These are phyloP conservation scores for Chlamydotis undulata DNA, from an alignment of 2,113 vertebrate genomes.

Conservation along the genomic window DNA sequence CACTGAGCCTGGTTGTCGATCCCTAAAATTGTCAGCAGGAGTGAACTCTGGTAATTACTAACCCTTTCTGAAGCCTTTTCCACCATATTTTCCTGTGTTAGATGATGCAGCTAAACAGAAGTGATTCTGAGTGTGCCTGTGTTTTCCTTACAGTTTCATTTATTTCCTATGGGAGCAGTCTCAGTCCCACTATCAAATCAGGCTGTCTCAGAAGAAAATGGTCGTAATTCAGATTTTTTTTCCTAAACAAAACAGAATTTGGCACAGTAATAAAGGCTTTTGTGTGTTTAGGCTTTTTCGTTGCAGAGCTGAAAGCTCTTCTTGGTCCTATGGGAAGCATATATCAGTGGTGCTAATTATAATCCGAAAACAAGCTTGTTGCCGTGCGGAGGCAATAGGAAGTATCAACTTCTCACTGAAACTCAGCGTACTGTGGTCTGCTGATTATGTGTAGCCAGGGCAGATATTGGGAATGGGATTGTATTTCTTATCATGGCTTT, in stretches of 20 bases:
- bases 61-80: neutral
- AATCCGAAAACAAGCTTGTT: neutral
- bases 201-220: neutral
- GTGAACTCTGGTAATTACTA: neutral
- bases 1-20: neutral
- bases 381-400: neutral
- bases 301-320: slow-evolving; percentile 1
- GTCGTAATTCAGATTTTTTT: neutral
- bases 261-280: neutral
- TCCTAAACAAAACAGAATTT: neutral
- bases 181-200: neutral
- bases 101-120: neutral
- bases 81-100: neutral
- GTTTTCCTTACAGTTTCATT: neutral
- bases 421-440: neutral
- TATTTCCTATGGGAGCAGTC: neutral
- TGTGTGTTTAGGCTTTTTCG: neutral
- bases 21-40: neutral
- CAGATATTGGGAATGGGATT: neutral
- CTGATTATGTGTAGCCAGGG: neutral
- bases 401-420: neutral
- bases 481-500: neutral
- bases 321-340: slow-evolving; percentile 2
- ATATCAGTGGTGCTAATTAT: slow-evolving; percentile 10
- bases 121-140: neutral